Evolutionary conservation across 2,888 invertebrate species (phyloP), one percentile per base, ranked within the genome.

Genomic region (Trilocha varians): DNA sequence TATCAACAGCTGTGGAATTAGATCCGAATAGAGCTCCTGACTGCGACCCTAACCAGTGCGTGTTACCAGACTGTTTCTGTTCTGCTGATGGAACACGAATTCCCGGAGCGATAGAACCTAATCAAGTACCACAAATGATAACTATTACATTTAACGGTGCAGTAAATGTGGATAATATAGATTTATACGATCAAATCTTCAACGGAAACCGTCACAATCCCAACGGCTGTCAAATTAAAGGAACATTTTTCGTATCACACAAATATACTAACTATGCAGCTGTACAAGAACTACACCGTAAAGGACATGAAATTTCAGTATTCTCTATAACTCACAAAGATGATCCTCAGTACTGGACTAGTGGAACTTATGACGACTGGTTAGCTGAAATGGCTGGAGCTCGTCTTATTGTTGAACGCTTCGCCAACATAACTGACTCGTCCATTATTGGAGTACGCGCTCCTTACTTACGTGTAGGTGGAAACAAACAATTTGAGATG

Each of bases 401-500:
- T 16, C 90, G 97, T 58, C 85, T 96, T 48, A 95, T 97, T 62
- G 87, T 93, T 52, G 95, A 95, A 78, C 89, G 95, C 55, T 97
- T 96, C 67, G 93, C 96, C 42, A 97, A 97, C 76, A 95, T 97
- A 57, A 94, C 95, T 41, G 96, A 97, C 67, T 95, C 95, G 35
- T 94, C 95, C 4, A 94, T 97, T 52, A 94, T 96, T 57, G 95
- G 95, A 13, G 88, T 95, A 53, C 90, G 96, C 34, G 96, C 96
- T 2, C 96, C 96, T 3, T 96, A 95, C 68, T 86, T 96, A 40
- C 88, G 96, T 40, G 95, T 96, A 0, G 97, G 97, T 48, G 97
- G 97, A 48, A 96, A 97, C 87, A 95, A 92, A 62, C 96, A 97
- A 85, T 98, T 97, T 73, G 94, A 96, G 78, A 97, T 97, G 96